Evolutionary conservation across 1,140 invertebrate species (phyloP), one percentile per base, ranked within the genome.

Genomic region (Anadara kagoshimensis): DNA sequence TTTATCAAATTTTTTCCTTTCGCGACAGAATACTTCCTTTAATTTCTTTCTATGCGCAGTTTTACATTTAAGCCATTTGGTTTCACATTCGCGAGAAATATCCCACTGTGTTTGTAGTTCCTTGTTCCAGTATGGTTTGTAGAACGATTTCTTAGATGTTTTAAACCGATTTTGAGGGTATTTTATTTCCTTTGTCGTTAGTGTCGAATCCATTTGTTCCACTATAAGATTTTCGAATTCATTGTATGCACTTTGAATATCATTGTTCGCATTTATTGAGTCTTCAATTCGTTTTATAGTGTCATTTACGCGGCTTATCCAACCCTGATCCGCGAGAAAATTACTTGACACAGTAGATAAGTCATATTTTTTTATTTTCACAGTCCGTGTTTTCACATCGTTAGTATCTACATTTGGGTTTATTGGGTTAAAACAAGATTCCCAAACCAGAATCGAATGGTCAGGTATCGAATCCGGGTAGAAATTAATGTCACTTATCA

Each of bases 81-180:
- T 62, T 70, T 56, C 69, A 12, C 14, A 26, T 8, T 41, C 14
- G 45, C 54, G 51, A 14, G 58, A n/a, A 12, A 36, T 69, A 16
- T 49, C 49, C 56, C 66, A 69, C 10, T 44, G 56, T 3, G 47
- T 49, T 5, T 18, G 22, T 16, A 69, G 51, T 18, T 29, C 24
- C 20, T 58, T 57, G 49, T 59, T 69, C 66, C 66, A 58, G 26
- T 47, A 59, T 45, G n/a, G n/a, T n/a, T n/a, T n/a, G n/a, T n/a
- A n/a, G n/a, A n/a, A n/a, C n/a, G n/a, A n/a, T n/a, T n/a, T n/a
- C n/a, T n/a, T n/a, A n/a, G n/a, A n/a, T n/a, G n/a, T n/a, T n/a
- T n/a, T n/a, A n/a, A n/a, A n/a, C 41, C 8, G 16, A 22, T 18
- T 24, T 54, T 24, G 16, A 45, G 22, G n/a, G 12, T 16, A 10